phyloP scores from a whole-genome alignment of 1,140 invertebrate species.

The Aphidius gifuensis region DNA sequence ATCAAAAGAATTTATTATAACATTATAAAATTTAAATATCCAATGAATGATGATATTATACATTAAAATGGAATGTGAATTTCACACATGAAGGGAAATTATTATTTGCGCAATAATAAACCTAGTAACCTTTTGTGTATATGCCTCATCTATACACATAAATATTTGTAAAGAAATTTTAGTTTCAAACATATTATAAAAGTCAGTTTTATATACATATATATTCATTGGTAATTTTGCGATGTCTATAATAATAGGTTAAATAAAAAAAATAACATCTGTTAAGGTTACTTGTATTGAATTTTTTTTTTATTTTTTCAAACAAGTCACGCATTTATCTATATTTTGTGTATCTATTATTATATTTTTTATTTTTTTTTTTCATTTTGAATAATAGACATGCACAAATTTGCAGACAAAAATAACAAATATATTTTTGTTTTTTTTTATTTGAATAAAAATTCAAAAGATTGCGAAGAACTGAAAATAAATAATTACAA shows the following conservation, averaged over 20 bases:
- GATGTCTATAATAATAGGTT: slow-evolving; percentile 37
- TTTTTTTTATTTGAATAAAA: no score
- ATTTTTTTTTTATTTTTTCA: slow-evolving; percentile 3
- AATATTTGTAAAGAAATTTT: not conserved
- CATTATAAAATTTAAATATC: not conserved
- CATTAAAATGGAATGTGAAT: slow-evolving; percentile 2
- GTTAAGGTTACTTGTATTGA: slow-evolving; percentile 45
- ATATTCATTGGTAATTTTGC: slow-evolving; percentile 24
- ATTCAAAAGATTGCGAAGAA: no score
- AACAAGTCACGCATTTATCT: slow-evolving; percentile 42
- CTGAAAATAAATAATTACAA: no score
- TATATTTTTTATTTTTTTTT: not conserved
- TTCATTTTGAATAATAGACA: no score
- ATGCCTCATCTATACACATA: slow-evolving; percentile 15
- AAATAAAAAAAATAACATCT: slow-evolving; percentile 2
- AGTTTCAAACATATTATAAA: not conserved
- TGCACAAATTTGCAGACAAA: no score
- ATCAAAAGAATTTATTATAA: not conserved
- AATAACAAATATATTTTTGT: no score
- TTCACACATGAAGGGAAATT: slow-evolving; percentile 22
- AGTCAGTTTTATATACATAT: slow-evolving; percentile 22
- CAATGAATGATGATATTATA: not conserved
- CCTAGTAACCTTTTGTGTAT: slow-evolving; percentile 48
- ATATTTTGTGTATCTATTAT: slow-evolving; percentile 19
- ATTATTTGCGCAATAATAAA: slow-evolving; percentile 41